phyloP scores from a whole-genome alignment of 2,113 vertebrate species.

The Gallinago undulata region DNA sequence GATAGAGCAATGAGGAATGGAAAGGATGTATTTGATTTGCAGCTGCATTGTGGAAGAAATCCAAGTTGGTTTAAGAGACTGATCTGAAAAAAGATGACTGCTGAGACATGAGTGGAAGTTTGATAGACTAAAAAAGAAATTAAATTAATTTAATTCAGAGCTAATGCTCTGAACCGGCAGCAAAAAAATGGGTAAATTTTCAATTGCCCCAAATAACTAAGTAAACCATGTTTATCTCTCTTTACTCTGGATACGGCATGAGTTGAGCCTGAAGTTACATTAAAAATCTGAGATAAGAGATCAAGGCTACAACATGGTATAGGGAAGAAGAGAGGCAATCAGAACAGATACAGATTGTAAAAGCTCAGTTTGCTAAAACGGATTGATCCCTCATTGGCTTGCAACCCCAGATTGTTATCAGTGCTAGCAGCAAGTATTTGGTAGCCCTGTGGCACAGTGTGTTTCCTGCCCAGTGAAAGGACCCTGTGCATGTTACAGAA shows the following conservation, averaged over 20 bases:
- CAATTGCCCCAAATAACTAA: not conserved
- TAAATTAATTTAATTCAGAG: not conserved
- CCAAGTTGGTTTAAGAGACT: not conserved
- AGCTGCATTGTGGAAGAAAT: not conserved
- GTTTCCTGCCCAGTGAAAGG: not conserved
- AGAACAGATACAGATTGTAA: not conserved
- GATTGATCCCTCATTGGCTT: not conserved
- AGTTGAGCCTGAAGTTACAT: not conserved
- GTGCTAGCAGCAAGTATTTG: not conserved
- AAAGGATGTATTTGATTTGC: not conserved
- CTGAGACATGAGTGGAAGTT: not conserved
- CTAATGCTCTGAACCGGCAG: not conserved
- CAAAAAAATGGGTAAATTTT: not conserved
- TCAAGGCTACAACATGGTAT: not conserved
- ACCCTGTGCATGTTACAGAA: not conserved
- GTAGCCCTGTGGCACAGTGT: not conserved
- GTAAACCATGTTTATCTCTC: not conserved
- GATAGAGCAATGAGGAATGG: not conserved
- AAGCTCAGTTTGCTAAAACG: not conserved
- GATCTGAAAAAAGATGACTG: not conserved
- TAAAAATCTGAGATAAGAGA: not conserved
- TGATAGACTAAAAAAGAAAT: not conserved
- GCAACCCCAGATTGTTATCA: not conserved
- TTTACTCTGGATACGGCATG: not conserved
- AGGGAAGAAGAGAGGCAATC: not conserved